Evolutionary conservation across 2,113 vertebrate species (phyloP).

Genomic region (Prunella fulvescens): DNA sequence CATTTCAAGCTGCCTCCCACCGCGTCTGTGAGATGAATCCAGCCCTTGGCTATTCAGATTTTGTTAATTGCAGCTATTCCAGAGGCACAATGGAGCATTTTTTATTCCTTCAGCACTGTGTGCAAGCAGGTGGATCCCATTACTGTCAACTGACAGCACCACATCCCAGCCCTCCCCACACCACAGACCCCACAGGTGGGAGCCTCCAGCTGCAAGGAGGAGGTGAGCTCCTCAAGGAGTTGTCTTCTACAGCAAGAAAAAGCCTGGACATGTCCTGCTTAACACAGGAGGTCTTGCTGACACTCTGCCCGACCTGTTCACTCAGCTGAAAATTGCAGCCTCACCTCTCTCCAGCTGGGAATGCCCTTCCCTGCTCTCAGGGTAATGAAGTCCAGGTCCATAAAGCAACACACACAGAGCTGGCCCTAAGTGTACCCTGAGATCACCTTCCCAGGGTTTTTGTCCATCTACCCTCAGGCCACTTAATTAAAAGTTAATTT

Average conservation of each 20-base stretch:
- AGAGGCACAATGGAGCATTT: neutral
- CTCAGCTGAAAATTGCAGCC: neutral
- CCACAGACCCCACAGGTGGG: neutral
- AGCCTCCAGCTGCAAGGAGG: neutral
- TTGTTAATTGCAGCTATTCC: conserved; percentile 39
- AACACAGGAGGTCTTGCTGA: neutral
- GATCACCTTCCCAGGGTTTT: neutral
- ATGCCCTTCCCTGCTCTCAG: neutral
- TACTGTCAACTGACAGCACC: neutral
- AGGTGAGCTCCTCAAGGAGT: neutral
- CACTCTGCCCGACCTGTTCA: neutral
- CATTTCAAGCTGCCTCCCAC: neutral
- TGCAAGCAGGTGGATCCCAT: conserved; percentile 54
- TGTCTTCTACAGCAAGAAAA: neutral
- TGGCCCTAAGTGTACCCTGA: neutral
- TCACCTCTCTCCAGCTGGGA: neutral
- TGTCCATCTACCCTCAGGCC: neutral
- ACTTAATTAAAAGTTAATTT: neutral
- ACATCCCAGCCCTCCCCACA: neutral
- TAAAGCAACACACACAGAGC: neutral
- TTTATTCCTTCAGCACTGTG: conserved; percentile 5
- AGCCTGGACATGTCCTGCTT: neutral
- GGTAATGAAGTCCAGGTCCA: neutral
- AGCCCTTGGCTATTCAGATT: neutral
- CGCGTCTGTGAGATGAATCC: neutral